phyloP scores from a whole-genome alignment of 2,888 invertebrate species.

The Ophioninae sp. region DNA sequence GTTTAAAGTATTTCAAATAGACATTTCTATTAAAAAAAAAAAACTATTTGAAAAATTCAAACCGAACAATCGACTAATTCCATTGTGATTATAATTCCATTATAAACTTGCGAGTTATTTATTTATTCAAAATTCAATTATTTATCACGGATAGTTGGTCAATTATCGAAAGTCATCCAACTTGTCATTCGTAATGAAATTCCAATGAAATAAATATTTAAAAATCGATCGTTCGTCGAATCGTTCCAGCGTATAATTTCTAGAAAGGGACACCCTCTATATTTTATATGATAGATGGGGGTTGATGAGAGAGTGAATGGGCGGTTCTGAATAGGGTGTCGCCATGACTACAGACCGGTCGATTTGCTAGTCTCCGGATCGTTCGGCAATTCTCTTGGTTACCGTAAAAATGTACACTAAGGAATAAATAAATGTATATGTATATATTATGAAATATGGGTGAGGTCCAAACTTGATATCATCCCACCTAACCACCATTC shows the following conservation, averaged over 20 bases:
- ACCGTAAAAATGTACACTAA: conserved; percentile 60
- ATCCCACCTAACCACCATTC: neutral
- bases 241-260: conserved; percentile 1
- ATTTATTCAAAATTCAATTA: too few relatives aligned
- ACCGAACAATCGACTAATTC: too few relatives aligned
- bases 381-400: conserved; percentile 44
- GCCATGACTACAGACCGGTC: conserved; percentile 76
- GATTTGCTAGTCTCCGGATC: conserved; percentile 70
- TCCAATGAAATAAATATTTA: neutral
- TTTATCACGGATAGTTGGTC: too few relatives aligned
- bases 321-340: conserved; percentile 66
- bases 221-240: neutral
- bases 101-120: too few relatives aligned
- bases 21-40: too few relatives aligned
- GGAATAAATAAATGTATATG: conserved; percentile 11
- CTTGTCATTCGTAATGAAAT: too few relatives aligned
- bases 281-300: conserved; percentile 48
- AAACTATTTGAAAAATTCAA: too few relatives aligned
- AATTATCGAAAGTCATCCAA: too few relatives aligned
- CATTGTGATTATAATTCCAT: too few relatives aligned
- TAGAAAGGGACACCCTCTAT: conserved; percentile 3
- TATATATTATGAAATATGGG: conserved; percentile 15
- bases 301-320: conserved; percentile 57
- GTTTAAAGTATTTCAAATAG: too few relatives aligned
- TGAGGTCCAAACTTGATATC: neutral